phyloP scores from a whole-genome alignment of 2,888 invertebrate genomes.

The Rhopalosiphum nymphaeae region DNA sequence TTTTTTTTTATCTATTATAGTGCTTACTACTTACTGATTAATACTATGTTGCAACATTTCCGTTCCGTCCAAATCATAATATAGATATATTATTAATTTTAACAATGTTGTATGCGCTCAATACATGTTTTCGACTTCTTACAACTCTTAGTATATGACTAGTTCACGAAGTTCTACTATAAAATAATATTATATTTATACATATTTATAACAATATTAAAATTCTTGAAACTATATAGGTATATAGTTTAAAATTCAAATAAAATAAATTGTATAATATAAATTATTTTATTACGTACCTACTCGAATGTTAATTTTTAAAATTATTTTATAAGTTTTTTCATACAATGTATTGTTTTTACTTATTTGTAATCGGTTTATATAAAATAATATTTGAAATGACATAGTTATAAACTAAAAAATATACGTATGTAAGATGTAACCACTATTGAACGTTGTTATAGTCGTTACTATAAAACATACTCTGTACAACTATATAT shows the following conservation, averaged over 20 bases:
- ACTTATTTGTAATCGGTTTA: not conserved
- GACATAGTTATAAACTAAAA: not conserved
- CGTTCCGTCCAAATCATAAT: not conserved
- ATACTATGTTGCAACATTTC: not conserved
- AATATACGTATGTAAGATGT: not conserved
- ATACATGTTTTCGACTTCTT: not conserved
- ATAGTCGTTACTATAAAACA: not conserved
- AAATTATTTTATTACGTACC: not conserved
- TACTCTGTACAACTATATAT: not conserved
- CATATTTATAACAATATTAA: not conserved
- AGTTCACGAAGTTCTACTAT: not conserved
- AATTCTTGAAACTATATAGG: not conserved
- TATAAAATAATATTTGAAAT: not conserved
- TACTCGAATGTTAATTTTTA: not conserved
- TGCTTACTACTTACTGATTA: not conserved
- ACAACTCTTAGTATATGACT: not conserved
- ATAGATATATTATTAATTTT: not conserved
- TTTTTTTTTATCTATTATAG: not conserved
- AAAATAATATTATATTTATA: not conserved
- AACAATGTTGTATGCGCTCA: not conserved
- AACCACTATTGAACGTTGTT: not conserved
- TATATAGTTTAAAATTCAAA: not conserved
- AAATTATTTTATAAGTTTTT: not conserved
- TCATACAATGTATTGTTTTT: not conserved
- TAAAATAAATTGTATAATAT: not conserved